Conservation (phyloP, 2,797 vertebrate species). For the Darevskia nairensis region DNA sequence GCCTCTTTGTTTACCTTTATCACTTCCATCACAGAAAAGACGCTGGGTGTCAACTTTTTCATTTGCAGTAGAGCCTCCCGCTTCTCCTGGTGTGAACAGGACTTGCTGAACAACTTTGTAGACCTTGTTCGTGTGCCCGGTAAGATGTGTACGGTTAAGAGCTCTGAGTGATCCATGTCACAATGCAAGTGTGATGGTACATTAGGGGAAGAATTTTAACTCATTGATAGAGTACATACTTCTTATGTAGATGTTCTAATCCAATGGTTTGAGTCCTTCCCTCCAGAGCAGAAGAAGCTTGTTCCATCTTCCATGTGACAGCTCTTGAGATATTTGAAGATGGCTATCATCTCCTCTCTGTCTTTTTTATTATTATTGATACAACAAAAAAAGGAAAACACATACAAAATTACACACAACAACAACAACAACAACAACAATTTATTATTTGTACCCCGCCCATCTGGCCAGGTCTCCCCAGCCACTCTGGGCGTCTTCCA, state of each 20-base stretch:
- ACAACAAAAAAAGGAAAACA: too few species aligned
- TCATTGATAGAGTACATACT: background rate
- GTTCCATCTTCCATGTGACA: too few species aligned
- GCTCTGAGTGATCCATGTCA: background rate
- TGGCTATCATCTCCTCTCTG: too few species aligned
- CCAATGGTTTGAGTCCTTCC: too few species aligned
- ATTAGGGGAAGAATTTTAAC: background rate
- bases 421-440: too few species aligned
- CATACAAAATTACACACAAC: too few species aligned
- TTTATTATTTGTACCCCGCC: too few species aligned
- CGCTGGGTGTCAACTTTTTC: background rate
- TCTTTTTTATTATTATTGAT: too few species aligned
- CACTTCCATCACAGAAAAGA: background rate
- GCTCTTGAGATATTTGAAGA: too few species aligned
- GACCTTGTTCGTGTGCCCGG: background rate
- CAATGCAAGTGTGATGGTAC: background rate
- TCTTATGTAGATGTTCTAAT: background rate
- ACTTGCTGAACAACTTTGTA: background rate
- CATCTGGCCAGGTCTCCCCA: too few species aligned
- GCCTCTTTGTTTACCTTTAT: conserved; percentile 9
- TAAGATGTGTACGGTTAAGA: background rate
- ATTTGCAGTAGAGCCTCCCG: background rate
- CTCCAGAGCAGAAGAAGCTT: too few species aligned
- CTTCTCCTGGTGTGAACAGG: background rate
- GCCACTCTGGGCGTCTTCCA: too few species aligned